Base-by-base conservation (phyloP, 1,140 invertebrate species). In the Tetragnatha versicolor region DNA sequence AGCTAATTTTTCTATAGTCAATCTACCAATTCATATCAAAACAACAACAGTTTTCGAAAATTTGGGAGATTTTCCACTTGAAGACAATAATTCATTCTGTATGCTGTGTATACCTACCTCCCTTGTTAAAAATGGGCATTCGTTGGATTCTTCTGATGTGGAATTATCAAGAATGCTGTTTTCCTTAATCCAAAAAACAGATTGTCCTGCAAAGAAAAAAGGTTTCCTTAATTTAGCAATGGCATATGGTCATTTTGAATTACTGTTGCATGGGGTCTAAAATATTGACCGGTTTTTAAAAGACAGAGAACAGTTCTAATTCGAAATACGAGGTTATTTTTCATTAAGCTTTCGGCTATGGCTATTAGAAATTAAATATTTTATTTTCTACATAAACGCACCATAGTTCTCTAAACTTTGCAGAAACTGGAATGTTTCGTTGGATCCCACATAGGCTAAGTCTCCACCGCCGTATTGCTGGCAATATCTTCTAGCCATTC, bases 401-500 rank as follows among this genome's bases (percentile, higher is more conserved):
- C 17, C 29, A 61, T 20, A 61, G 3, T n/a, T 65, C 42, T 27
- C 35, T 25, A 12, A 42, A 25, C 9, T 10, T 14, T 10, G 17
- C 27, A 1, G 31, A 27, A 0, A 0, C 10, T 14, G n/a, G 5
- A 6, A 20, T 10, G 29, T 33, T n/a, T 31, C 9, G 17, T 5
- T 35, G n/a, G n/a, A n/a, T 14, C 1, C 5, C 7, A 66, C 9
- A 3, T 17, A n/a, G 14, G 42, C 63, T 27, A 70, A 70, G 39
- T 70, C 68, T 55, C 42, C 68, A n/a, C 33, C n/a, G 7, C 49
- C 47, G 17, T n/a, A 37, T 27, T 53, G 5, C 12, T 39, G 33
- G 25, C 68, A 70, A 39, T 37, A 70, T 37, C 29, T 53, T 35
- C 68, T 35, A 0, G 68, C 68, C 49, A 70, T 37, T 4, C 68